These are phyloP conservation scores for Megalurothrips usitatus DNA, from an alignment of 2,888 invertebrate genomes.

Conservation along the genomic window DNA sequence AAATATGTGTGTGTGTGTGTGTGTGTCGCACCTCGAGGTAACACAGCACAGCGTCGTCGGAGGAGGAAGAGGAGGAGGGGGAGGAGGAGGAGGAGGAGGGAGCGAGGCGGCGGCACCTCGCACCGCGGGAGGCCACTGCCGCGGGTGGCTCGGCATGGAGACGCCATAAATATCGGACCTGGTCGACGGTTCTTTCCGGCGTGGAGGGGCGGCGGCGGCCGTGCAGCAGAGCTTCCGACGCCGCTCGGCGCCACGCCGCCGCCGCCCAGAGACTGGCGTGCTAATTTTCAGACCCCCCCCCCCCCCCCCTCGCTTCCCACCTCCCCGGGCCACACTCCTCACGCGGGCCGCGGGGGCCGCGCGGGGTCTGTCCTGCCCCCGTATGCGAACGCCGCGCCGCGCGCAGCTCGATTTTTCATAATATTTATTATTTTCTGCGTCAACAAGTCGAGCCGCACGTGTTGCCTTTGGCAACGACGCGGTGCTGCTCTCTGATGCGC, in stretches of 20 bases:
- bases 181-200: conserved; percentile 23
- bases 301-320: background rate
- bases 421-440: conserved; percentile 18
- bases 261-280: background rate
- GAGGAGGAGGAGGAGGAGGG: background rate
- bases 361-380: background rate
- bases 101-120: background rate
- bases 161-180: conserved; percentile 9
- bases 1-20: too few relatives aligned
- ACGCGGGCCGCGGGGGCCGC: background rate
- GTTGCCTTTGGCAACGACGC: background rate
- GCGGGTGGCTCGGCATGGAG: background rate
- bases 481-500: background rate
- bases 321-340: background rate
- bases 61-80: too few relatives aligned
- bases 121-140: background rate
- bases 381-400: background rate
- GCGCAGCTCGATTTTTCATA: background rate
- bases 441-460: conserved; percentile 9
- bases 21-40: too few relatives aligned
- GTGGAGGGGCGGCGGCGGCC: background rate
- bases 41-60: too few relatives aligned
- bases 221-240: background rate
- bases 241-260: background rate
- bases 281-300: background rate